Evolutionary conservation across 2,888 invertebrate genomes (phyloP).

Genomic region (Tetheella fluctuosa): DNA sequence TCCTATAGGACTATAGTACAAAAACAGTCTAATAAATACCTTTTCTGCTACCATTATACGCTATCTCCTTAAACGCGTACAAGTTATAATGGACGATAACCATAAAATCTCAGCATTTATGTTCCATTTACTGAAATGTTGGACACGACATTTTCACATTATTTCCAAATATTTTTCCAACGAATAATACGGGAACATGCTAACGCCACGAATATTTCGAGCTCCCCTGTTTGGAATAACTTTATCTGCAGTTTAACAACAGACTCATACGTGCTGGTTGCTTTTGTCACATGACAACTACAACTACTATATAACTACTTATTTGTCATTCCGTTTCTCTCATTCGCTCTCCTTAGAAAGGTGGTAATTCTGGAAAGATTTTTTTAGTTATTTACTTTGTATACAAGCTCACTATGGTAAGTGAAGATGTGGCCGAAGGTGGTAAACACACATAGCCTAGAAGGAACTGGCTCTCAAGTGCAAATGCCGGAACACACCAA

Average conservation of each 20-base stretch:
- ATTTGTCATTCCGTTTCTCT: too few relatives aligned
- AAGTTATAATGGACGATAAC: not conserved
- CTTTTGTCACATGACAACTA: not conserved
- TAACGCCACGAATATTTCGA: not conserved
- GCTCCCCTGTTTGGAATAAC: not conserved
- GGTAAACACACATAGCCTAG: too few relatives aligned
- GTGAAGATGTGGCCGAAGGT: too few relatives aligned
- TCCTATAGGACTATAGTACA: not conserved
- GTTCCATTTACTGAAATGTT: not conserved
- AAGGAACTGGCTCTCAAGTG: too few relatives aligned
- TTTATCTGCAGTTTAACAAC: not conserved
- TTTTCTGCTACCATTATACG: not conserved
- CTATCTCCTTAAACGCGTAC: not conserved
- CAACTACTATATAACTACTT: too few relatives aligned
- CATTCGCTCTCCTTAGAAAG: too few relatives aligned
- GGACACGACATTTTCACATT: conserved; percentile 6
- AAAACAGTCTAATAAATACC: not conserved
- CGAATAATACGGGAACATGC: not conserved
- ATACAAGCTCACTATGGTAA: too few relatives aligned
- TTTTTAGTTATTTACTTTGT: too few relatives aligned
- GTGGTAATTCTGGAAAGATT: too few relatives aligned
- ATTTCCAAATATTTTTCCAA: not conserved
- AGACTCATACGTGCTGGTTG: not conserved
- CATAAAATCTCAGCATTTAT: conserved; percentile 6
- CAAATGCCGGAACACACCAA: too few relatives aligned